Base-by-base conservation (phyloP, 2,113 vertebrate species). In the Albula goreensis region DNA sequence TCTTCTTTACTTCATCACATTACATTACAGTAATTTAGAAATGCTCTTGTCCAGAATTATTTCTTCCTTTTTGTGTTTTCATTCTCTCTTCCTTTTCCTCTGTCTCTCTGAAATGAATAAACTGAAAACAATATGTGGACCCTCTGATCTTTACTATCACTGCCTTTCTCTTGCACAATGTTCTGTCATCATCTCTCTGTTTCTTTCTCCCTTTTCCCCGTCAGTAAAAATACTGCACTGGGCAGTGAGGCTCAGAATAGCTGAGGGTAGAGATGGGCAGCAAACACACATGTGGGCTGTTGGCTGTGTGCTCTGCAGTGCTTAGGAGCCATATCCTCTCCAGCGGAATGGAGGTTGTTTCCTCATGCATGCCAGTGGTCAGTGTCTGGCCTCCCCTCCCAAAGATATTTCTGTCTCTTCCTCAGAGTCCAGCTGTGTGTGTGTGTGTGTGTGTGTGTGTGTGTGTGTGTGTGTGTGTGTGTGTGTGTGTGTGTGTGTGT, bases 361-460 rank as follows among this genome's bases (percentile, higher is more conserved):
- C 94, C 94, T 93, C 89, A 86, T 91, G 93, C 95, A 95, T 95
- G 92, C 95, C 95, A 91, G 95, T 91, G 95, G 95, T 95, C 92
- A 89, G 90, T 89, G 90, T 88, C 86, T 63, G 88, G 93, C 93
- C 93, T 94, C 94, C 94, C 94, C 95, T 90, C 95, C 94, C 95
- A 93, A 89, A 82, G 90, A 93, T 96, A 96, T 96, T 95, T 93
- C 91, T 89, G 94, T 91, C 87, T 84, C 83, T 82, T 81, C 52
- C 85, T 84, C 78, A 70, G 31, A 82, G 41, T 88, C 85, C 87
- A 89, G 87, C 89, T 89, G 87, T 41, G 31, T 41, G 31, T 41
- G 31, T 41, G 31, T 41, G 31, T 41, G 1, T 41, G 31, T 41
- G 31, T 41, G 31, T 41, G 31, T 41, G 31, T 41, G 31, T 41